Conservation (phyloP, 2,888 invertebrate genomes). For the Apamea anceps region DNA sequence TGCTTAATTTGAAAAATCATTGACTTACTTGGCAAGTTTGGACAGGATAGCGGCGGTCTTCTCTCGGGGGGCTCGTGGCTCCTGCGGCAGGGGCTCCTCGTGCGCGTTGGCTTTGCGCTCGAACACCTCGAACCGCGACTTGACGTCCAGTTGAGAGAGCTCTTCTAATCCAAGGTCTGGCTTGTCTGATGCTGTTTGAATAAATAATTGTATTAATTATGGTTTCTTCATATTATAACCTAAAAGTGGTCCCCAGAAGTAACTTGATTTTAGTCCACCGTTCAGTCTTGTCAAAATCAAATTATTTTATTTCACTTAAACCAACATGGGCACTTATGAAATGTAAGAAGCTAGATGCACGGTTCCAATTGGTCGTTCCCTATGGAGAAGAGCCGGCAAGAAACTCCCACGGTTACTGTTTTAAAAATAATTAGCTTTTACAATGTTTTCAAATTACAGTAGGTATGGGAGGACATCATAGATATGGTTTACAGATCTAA, state of each 20-base stretch:
- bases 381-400: too few relatives aligned
- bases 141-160: constrained; percentile 94
- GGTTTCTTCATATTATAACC: background rate
- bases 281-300: too few relatives aligned
- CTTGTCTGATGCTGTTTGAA: constrained; percentile 93
- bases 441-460: too few relatives aligned
- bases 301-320: too few relatives aligned
- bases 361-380: too few relatives aligned
- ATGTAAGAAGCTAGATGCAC: too few relatives aligned
- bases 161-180: constrained; percentile 96
- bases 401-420: too few relatives aligned
- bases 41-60: constrained; percentile 94
- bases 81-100: constrained; percentile 80
- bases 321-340: too few relatives aligned
- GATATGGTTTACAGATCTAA: too few relatives aligned
- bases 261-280: background rate
- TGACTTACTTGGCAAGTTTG: constrained; percentile 94
- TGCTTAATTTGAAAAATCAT: background rate
- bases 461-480: too few relatives aligned
- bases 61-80: constrained; percentile 78
- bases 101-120: constrained; percentile 90
- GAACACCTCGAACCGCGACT: constrained; percentile 96
- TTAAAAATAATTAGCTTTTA: too few relatives aligned
- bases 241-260: background rate
- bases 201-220: background rate